Conservation (phyloP, 1,140 invertebrate genomes). For the Palaemon carinicauda region DNA sequence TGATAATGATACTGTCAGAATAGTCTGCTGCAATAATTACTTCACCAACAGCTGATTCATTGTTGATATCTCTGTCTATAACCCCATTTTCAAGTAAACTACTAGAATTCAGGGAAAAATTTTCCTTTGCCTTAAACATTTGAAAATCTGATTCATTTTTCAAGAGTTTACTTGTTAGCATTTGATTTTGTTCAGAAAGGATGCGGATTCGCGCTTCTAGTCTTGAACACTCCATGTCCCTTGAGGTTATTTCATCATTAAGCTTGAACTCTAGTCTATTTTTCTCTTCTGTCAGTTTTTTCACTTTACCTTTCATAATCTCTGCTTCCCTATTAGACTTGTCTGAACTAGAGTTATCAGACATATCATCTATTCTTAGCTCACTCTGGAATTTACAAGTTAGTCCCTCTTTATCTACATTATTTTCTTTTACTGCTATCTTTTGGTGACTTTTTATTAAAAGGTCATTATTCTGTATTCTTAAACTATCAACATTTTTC, state of each 20-base stretch:
- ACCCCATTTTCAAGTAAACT: too few relatives aligned
- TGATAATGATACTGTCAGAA: too few relatives aligned
- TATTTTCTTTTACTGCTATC: too few relatives aligned
- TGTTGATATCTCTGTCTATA: too few relatives aligned
- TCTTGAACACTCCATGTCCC: slow-evolving; percentile 30
- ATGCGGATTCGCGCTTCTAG: slow-evolving; percentile 40
- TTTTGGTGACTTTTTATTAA: neutral
- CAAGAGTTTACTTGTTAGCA: neutral
- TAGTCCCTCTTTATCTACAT: too few relatives aligned
- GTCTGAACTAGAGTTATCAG: too few relatives aligned
- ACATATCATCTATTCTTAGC: too few relatives aligned
- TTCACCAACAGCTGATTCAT: too few relatives aligned
- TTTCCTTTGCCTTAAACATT: neutral
- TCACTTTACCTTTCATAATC: neutral
- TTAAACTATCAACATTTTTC: neutral
- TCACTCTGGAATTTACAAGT: too few relatives aligned
- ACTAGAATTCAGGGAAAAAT: too few relatives aligned
- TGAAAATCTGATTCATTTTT: neutral
- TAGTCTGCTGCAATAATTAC: too few relatives aligned
- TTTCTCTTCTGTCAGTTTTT: neutral
- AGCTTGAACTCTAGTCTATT: slow-evolving; percentile 28
- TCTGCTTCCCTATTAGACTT: neutral
- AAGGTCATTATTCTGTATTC: slow-evolving; percentile 6
- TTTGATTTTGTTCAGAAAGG: slow-evolving; percentile 26
- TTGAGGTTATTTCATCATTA: slow-evolving; percentile 22